Conservation (phyloP, 2,888 invertebrate species). For the Ditula angustiorana region DNA sequence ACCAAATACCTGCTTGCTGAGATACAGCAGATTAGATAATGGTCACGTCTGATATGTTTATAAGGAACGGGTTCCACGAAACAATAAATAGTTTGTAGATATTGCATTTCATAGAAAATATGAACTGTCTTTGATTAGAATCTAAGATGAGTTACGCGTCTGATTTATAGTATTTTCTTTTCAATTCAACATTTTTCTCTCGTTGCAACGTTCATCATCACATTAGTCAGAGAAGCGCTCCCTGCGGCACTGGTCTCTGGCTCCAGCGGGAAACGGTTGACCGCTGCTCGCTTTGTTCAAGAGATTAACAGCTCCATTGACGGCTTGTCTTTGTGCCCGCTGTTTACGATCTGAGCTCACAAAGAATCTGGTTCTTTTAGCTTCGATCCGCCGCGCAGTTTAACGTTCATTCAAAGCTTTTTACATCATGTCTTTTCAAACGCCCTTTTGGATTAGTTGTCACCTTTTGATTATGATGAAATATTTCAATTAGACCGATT, state of each 20-base stretch:
- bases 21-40: constrained; percentile 1
- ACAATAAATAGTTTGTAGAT: background rate
- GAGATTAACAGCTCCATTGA: constrained; percentile 27
- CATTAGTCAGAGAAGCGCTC: too few relatives aligned
- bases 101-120: constrained; percentile 8
- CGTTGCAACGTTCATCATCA: too few relatives aligned
- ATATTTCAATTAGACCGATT: background rate
- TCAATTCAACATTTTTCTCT: too few relatives aligned
- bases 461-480: constrained; percentile 13
- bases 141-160: background rate
- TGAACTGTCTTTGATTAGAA: background rate
- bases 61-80: background rate
- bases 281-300: background rate
- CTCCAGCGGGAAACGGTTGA: background rate
- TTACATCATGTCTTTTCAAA: constrained; percentile 14
- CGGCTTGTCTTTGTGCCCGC: constrained; percentile 15
- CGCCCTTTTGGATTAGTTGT: constrained; percentile 21
- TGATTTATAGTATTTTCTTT: background rate
- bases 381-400: background rate
- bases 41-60: background rate
- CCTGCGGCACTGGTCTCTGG: background rate
- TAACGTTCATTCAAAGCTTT: background rate
- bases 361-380: constrained; percentile 19
- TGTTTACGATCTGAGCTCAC: background rate
- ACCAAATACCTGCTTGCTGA: background rate